These are phyloP conservation scores for Carcharodon carcharias DNA, from an alignment of 2,797 vertebrate species.

Conservation along the genomic window DNA sequence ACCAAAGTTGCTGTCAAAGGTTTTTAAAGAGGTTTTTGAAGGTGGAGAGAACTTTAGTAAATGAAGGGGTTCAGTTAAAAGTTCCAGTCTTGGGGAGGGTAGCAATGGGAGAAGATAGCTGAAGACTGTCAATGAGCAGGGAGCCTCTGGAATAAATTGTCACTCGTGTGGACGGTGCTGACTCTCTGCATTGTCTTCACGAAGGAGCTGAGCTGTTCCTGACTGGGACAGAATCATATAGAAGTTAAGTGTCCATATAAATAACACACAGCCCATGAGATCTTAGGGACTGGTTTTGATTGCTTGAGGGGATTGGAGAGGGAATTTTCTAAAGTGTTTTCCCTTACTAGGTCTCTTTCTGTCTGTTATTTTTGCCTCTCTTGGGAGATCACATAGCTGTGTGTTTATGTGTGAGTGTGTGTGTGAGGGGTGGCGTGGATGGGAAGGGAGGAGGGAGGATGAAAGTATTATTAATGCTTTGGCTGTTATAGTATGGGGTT, in stretches of 20 bases:
- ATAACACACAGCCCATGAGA: no score
- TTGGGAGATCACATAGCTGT: neutral
- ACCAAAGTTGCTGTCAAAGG: neutral
- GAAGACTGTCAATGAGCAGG: neutral
- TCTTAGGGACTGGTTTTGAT: neutral
- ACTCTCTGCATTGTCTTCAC: neutral
- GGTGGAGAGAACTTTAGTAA: no score
- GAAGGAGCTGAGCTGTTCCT: neutral
- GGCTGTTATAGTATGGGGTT: neutral
- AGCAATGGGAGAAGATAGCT: neutral
- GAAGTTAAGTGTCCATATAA: no score
- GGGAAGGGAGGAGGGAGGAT: neutral
- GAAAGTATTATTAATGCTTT: neutral
- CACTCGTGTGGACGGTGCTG: neutral
- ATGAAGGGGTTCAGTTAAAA: neutral
- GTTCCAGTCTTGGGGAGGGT: no score
- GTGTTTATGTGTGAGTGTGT: neutral
- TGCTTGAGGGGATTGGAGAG: neutral
- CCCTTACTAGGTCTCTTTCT: neutral
- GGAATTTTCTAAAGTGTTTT: neutral
- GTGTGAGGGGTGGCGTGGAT: neutral
- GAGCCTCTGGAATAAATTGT: neutral
- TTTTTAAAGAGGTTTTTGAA: neutral
- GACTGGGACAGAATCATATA: neutral
- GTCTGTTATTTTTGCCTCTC: neutral